Evolutionary conservation across 2,797 vertebrate genomes (phyloP).

Genomic region (Enteromius radiatus): DNA sequence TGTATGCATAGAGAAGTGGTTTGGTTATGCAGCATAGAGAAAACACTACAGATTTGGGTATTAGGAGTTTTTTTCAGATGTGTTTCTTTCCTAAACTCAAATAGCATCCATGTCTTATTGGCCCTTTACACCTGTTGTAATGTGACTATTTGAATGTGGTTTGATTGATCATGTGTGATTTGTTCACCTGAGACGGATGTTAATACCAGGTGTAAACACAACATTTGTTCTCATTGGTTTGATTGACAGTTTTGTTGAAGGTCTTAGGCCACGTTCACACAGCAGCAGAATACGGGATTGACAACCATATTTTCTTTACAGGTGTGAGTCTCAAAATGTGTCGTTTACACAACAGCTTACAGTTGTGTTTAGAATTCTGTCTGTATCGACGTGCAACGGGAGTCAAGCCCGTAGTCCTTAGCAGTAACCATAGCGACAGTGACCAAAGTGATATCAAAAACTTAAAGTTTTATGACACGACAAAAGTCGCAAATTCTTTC

Average conservation of each 20-base stretch:
- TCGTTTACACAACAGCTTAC: no score
- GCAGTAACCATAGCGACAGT: no score
- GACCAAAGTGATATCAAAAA: neutral
- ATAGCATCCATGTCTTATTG: neutral
- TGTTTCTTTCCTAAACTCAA: neutral
- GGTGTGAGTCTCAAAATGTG: no score
- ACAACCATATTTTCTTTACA: no score
- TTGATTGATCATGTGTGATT: neutral
- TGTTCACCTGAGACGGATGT: neutral
- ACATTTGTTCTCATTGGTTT: neutral
- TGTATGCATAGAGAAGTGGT: conserved; percentile 31
- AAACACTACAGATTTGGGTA: neutral
- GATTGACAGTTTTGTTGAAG: neutral
- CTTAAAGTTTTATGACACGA: neutral
- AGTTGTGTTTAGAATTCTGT: no score
- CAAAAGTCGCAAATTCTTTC: neutral
- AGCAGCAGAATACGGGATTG: no score
- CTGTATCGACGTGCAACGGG: no score
- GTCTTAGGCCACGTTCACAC: neutral
- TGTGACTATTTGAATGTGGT: neutral
- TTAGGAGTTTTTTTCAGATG: neutral
- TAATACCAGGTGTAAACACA: neutral
- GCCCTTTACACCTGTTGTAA: neutral
- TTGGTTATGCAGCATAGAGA: neutral
- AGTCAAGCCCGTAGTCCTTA: no score